Percentiles rank a stretch among this genome's conserved stretches.
These are phyloP conservation scores for Boloria euphrosyne DNA, from an alignment of 2,888 invertebrate genomes.

Conservation along the genomic window DNA sequence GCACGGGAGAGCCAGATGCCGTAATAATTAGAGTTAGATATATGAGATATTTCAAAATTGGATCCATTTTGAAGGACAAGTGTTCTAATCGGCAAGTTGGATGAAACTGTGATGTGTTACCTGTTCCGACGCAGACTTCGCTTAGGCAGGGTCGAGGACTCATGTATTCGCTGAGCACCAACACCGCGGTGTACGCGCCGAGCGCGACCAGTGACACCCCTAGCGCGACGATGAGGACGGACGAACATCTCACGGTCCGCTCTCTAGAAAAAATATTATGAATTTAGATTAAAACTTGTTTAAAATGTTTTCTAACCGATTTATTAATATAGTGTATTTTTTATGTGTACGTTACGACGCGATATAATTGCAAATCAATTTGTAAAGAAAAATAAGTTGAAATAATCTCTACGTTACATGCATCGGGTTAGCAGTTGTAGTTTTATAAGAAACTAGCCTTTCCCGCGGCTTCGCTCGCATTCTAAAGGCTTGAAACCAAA, in stretches of 20 bases:
- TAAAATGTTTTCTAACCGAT: background rate
- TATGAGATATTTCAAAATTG: conserved; percentile 12
- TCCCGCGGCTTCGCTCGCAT: too few species aligned
- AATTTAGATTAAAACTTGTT: background rate
- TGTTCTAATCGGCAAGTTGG: conserved; percentile 27
- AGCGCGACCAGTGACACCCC: conserved; percentile 76
- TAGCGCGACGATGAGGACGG: conserved; percentile 75
- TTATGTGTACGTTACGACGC: too few species aligned
- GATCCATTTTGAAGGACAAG: conserved; percentile 38
- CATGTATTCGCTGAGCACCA: conserved; percentile 72
- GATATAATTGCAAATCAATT: too few species aligned
- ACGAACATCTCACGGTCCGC: conserved; percentile 75
- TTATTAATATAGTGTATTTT: background rate
- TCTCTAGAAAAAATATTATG: conserved; percentile 55
- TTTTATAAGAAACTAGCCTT: too few species aligned
- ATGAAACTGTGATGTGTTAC: conserved; percentile 55
- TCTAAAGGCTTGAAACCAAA: too few species aligned
- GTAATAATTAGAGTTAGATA: conserved; percentile 14
- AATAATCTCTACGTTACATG: too few species aligned
- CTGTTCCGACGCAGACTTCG: conserved; percentile 85
- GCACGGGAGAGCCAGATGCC: conserved; percentile 5
- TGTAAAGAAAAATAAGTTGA: too few species aligned
- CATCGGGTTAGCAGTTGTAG: too few species aligned
- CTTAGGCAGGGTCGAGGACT: conserved; percentile 78
- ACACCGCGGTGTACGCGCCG: conserved; percentile 73